A percentile compares a stretch with the other conserved stretches of the same genome.
Evolutionary conservation across 2,797 vertebrate genomes (phyloP).

Genomic region (Argyrosomus regius): DNA sequence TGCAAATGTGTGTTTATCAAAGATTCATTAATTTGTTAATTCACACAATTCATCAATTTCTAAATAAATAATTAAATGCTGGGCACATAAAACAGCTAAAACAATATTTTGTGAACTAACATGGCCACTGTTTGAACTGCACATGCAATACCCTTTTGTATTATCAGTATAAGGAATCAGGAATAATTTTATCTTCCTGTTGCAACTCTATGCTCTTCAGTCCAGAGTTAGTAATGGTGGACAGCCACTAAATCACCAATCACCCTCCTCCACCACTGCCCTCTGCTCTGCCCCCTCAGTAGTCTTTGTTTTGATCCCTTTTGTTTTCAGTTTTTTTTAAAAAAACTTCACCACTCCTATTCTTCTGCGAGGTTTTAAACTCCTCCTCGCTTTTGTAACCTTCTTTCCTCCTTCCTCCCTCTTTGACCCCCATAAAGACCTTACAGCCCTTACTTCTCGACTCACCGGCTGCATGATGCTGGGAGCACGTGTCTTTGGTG

Average conservation of each 20-base stretch:
- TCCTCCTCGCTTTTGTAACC: conserved; percentile 38
- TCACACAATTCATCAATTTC: too few relatives aligned
- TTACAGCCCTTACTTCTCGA: conserved; percentile 10
- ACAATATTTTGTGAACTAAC: neutral
- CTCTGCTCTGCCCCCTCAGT: conserved; percentile 37
- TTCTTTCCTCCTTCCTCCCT: conserved; percentile 35
- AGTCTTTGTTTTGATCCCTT: conserved; percentile 66
- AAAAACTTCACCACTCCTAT: conserved; percentile 49
- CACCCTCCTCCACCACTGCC: conserved; percentile 37
- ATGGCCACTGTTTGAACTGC: neutral
- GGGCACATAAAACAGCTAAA: neutral
- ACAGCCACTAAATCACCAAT: conserved; percentile 16
- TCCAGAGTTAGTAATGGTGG: conserved; percentile 7
- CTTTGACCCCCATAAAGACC: conserved; percentile 13
- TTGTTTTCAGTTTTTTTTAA: conserved; percentile 50
- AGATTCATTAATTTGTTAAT: too few relatives aligned
- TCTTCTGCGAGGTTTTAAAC: conserved; percentile 29
- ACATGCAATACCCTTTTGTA: neutral
- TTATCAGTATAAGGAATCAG: neutral
- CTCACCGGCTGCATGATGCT: conserved; percentile 73
- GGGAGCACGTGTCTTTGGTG: conserved; percentile 51
- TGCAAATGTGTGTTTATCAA: too few relatives aligned
- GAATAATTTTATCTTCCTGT: neutral
- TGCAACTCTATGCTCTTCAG: neutral
- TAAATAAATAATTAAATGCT: too few relatives aligned